Evolutionary conservation across 2,113 vertebrate genomes (phyloP), one percentile per base, ranked within the genome.

Genomic region (Cephalopterus ornatus): DNA sequence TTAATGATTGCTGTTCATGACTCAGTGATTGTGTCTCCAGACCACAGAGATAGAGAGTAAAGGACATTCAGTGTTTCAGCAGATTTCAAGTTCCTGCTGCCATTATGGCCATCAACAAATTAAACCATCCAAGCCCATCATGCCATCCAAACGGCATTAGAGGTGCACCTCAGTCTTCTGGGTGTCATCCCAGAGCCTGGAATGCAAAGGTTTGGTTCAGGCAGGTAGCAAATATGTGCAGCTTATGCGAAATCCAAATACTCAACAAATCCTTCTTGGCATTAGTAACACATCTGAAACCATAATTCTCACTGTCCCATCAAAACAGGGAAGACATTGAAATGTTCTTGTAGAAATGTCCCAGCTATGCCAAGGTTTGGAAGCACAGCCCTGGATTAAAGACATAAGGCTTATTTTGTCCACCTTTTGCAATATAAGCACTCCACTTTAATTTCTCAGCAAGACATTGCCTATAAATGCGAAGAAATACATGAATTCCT

Each of bases 1-100:
- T 14, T 76, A 83, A 85, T 17, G 91, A 96, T 93, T 93, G 86
- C 95, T 89, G 44, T 59, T 87, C 83, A 7, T 93, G 93, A 93
- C 84, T 96, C 95, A 81, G 61, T 68, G 86, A 61, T 53, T 88
- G 72, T 88, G 50, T 52, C 76, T 94, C 52, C 56, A 78, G 47
- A 91, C 80, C 89, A 68, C 46, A 75, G 55, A 89, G 92, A 96
- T n/a, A 73, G 44, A 85, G 90, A 83, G 86, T 46, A 72, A 81
- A 92, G 86, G 72, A 77, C 86, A 68, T 49, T 42, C n/a, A 35
- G 24, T 37, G 33, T 56, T 75, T 81, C 70, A 73, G 53, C 65
- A 78, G 68, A 72, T 89, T 84, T 91, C 27, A 55, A 44, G 26
- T 75, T 95, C 47, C 35, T 93, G 52, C 55, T 86, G 73, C 24